A percentile compares a stretch with the other conserved stretches of the same genome.
Evolutionary conservation across 2,888 invertebrate genomes (phyloP).

Genomic region (Clitarchus hookeri): DNA sequence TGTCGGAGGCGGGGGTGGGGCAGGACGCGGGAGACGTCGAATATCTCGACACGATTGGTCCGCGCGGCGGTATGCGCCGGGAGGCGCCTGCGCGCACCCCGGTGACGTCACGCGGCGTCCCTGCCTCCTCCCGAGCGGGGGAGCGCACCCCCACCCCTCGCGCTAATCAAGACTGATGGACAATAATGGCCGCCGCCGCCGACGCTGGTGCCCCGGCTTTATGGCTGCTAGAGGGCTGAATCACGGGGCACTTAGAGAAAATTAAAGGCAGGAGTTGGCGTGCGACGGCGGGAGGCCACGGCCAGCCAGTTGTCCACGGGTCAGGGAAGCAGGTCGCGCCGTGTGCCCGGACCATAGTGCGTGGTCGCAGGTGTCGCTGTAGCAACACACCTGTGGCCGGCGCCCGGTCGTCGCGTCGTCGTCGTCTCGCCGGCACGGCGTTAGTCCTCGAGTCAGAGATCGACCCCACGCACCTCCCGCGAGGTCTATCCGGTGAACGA

Average conservation of each 20-base stretch:
- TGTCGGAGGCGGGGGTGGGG: neutral
- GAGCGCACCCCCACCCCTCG: slow-evolving; percentile 39
- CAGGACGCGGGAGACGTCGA: neutral
- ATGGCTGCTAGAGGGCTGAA: slow-evolving; percentile 45
- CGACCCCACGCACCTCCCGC: too few species aligned
- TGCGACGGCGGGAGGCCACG: slow-evolving; percentile 38
- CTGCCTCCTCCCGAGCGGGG: neutral
- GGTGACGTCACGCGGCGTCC: slow-evolving; percentile 57
- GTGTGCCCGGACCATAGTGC: neutral
- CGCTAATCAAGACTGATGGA: slow-evolving; percentile 57
- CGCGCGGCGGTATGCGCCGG: neutral
- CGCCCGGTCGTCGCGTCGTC: too few species aligned
- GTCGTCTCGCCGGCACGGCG: too few species aligned
- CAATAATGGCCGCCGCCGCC: slow-evolving; percentile 56
- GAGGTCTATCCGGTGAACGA: too few species aligned
- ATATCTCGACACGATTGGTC: neutral
- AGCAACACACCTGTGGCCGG: too few species aligned
- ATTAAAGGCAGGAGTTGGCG: slow-evolving; percentile 48
- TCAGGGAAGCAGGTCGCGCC: neutral
- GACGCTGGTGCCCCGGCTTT: slow-evolving; percentile 28
- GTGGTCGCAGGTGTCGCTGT: neutral
- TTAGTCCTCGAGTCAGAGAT: too few species aligned
- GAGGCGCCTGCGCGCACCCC: slow-evolving; percentile 29
- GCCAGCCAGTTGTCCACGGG: slow-evolving; percentile 28
- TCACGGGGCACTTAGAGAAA: slow-evolving; percentile 55